Base-by-base conservation (phyloP, 2,797 vertebrate genomes). In the Phoxinus dragarum region DNA sequence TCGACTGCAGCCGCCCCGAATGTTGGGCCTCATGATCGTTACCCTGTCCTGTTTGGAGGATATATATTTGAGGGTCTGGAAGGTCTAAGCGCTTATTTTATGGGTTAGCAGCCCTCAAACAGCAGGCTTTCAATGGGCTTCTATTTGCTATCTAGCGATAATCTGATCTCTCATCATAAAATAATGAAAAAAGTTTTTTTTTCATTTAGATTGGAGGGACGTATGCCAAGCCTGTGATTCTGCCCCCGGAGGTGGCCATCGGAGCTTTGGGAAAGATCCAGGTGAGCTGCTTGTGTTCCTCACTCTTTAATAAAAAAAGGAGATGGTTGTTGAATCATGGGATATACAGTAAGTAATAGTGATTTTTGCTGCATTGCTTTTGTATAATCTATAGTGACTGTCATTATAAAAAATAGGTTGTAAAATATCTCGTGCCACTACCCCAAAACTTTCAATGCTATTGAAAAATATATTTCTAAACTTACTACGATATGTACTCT, bases 171-270 rank as follows among this genome's bases (percentile, higher is more conserved):
- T 85, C 84, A 72, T 38, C 76, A 72, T 49, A 3, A 61, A 34
- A 7, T 2, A 72, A 72, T 84, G 44, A 6, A 34, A 9, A 61
- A 7, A 6, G 10, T 21, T 0, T 3, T 47, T 44, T 3, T 42
- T 44, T 71, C 34, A 2, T 34, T 86, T 77, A 99, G 98, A 97
- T 99, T 47, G 98, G 98, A 82, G 98, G 98, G 9, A 99, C 98
- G 0, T 99, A 98, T 0, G 87, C 97, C 74, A 99, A 97, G 87
- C 94, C 98, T 0, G 96, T 99, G 68, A 98, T 99, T 86, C 89
- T 99, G 76, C 97, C 97, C 75, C 97, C 97, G 0, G 97, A 99
- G 91, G 97, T 98, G 31, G 96, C 97, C 86, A 98, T 99, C 44
- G 97, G 97, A 84, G 98, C 97, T 14, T 89, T 99, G 84, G 98